Evolutionary conservation across 2,888 invertebrate genomes (phyloP).

Genomic region (Micoletzkya japonica): DNA sequence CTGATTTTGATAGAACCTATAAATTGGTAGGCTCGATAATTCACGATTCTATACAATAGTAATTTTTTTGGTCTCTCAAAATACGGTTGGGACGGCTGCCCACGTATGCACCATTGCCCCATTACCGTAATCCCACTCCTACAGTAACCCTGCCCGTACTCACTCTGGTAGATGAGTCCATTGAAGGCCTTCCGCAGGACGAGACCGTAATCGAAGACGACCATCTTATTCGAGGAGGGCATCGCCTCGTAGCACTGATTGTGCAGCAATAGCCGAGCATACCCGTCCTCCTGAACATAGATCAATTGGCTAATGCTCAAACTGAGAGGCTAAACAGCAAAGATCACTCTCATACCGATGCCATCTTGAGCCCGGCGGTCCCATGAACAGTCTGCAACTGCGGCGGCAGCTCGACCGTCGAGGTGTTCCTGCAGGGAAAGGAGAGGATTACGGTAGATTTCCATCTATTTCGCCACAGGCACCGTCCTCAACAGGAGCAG

Average conservation of each 20-base stretch:
- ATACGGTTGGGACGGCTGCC: too few relatives aligned
- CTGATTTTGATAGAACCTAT: too few relatives aligned
- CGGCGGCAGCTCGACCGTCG: constrained; percentile 12
- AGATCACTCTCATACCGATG: background rate
- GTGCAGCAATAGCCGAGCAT: constrained; percentile 83
- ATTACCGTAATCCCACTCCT: background rate
- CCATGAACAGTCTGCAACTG: constrained; percentile 15
- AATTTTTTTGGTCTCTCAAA: too few relatives aligned
- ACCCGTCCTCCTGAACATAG: constrained; percentile 31
- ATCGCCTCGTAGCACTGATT: constrained; percentile 99
- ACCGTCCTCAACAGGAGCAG: too few relatives aligned
- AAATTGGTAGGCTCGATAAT: too few relatives aligned
- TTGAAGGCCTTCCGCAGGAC: constrained; percentile 97
- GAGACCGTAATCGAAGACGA: constrained; percentile 95
- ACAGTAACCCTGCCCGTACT: too few relatives aligned
- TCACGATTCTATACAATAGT: too few relatives aligned
- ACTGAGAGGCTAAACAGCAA: background rate
- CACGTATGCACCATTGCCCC: background rate
- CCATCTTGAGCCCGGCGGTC: background rate
- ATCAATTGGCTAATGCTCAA: background rate
- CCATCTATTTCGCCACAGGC: too few relatives aligned
- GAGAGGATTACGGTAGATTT: background rate
- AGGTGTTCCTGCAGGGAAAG: constrained; percentile 6
- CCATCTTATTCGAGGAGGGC: constrained; percentile 96
- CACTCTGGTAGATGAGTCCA: constrained; percentile 87